These are phyloP conservation scores for Leptarthrus brevirostris DNA, from an alignment of 2,888 invertebrate genomes.

Conservation along the genomic window DNA sequence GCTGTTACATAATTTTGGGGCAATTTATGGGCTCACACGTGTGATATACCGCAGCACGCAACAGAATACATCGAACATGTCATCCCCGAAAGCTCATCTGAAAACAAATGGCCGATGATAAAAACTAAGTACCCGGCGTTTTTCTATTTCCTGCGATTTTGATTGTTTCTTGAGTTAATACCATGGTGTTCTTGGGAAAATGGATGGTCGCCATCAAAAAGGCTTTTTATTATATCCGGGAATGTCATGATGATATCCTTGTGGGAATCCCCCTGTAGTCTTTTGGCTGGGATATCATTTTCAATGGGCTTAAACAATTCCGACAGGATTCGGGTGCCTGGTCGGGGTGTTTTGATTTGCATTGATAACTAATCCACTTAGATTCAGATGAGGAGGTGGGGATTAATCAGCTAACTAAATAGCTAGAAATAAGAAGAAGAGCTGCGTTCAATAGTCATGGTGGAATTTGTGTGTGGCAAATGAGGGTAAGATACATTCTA, in stretches of 20 bases:
- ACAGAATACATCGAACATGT: constrained; percentile 28
- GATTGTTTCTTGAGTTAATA: constrained; percentile 41
- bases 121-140: constrained; percentile 35
- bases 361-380: constrained; percentile 4
- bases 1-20: constrained; percentile 23
- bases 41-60: constrained; percentile 35
- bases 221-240: constrained; percentile 36
- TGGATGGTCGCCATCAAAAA: constrained; percentile 23
- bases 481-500: neutral
- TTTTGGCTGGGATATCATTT: neutral
- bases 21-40: constrained; percentile 25
- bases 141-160: constrained; percentile 45
- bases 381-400: neutral
- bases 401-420: constrained; percentile 30
- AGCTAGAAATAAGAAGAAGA: neutral
- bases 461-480: neutral
- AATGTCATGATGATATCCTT: constrained; percentile 15
- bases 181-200: constrained; percentile 4
- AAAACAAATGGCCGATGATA: constrained; percentile 30
- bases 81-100: constrained; percentile 34
- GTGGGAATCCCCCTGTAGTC: neutral
- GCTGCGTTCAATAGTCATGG: constrained; percentile 17
- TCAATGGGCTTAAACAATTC: neutral
- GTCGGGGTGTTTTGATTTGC: neutral
- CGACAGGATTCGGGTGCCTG: neutral